Evolutionary conservation across 2,888 invertebrate genomes (phyloP).

Genomic region (Alviniconcha strummeri): DNA sequence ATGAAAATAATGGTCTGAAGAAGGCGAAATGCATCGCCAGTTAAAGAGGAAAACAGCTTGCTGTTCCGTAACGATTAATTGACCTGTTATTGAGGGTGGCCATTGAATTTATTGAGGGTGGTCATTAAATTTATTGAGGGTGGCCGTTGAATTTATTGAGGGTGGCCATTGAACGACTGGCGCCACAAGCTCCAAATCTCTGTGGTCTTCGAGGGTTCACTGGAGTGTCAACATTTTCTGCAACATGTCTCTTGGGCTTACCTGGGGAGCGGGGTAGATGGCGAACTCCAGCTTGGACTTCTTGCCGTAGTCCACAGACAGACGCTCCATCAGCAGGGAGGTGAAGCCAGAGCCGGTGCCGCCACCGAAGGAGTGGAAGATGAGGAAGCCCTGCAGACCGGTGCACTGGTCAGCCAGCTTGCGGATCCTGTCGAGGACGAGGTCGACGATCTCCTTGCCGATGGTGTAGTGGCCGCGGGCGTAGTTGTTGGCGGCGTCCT

Average conservation of each 20-base stretch:
- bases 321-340: constrained; percentile 89
- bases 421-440: constrained; percentile 74
- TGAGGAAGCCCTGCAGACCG: constrained; percentile 71
- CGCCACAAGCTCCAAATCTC: too few species aligned
- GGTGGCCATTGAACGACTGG: too few species aligned
- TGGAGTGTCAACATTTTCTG: too few species aligned
- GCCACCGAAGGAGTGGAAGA: constrained; percentile 67
- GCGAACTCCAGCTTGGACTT: constrained; percentile 79
- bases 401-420: constrained; percentile 74
- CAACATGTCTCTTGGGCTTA: not conserved
- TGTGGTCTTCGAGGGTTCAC: too few species aligned
- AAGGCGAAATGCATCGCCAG: too few species aligned
- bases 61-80: too few species aligned
- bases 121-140: too few species aligned
- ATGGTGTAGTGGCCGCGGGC: constrained; percentile 98
- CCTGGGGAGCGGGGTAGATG: constrained; percentile 85
- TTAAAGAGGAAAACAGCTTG: too few species aligned
- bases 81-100: too few species aligned
- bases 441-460: constrained; percentile 86
- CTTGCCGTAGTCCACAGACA: constrained; percentile 86
- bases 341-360: constrained; percentile 78
- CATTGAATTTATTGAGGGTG: too few species aligned
- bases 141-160: too few species aligned
- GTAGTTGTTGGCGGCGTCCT: constrained; percentile 98
- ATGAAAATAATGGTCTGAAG: not conserved